Conservation (phyloP, 1,140 invertebrate species). For the Chymomyza costata region DNA sequence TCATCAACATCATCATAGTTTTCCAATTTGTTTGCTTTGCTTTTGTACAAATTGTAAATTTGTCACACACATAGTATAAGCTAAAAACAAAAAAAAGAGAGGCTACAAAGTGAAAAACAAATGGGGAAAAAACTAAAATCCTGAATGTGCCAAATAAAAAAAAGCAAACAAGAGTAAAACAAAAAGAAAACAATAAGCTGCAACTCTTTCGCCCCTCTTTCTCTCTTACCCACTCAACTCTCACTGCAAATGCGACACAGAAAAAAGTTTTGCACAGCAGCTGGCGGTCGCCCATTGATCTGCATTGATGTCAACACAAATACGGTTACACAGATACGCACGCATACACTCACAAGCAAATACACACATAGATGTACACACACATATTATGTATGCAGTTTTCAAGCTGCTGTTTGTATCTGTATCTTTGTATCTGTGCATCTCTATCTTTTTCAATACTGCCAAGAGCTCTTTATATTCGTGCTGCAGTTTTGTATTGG, state of each 20-base stretch:
- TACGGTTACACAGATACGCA: slow-evolving; percentile 14
- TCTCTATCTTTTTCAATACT: background rate
- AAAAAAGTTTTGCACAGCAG: slow-evolving; percentile 38
- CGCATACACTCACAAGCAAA: background rate
- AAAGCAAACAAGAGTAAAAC: background rate
- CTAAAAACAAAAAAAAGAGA: slow-evolving; percentile 23
- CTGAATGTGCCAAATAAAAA: slow-evolving; percentile 1
- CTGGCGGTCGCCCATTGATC: slow-evolving; percentile 52
- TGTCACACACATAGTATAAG: slow-evolving; percentile 42
- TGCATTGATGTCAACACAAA: slow-evolving; percentile 50
- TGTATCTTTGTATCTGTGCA: slow-evolving; percentile 1
- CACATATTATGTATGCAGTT: slow-evolving; percentile 54
- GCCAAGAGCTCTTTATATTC: slow-evolving; percentile 4
- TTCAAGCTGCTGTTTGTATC: slow-evolving; percentile 33
- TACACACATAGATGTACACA: slow-evolving; percentile 6
- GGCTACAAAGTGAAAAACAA: slow-evolving; percentile 30
- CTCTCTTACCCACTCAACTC: too few relatives aligned
- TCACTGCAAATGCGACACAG: too few relatives aligned
- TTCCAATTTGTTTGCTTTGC: slow-evolving; percentile 51
- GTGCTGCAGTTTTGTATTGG: slow-evolving; percentile 41
- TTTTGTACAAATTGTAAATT: slow-evolving; percentile 62
- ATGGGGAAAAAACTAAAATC: slow-evolving; percentile 26
- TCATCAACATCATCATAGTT: slow-evolving; percentile 49
- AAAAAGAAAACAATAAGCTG: slow-evolving; percentile 40
- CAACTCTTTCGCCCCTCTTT: too few relatives aligned